A percentile compares a stretch with the other conserved stretches of the same genome.
These are phyloP conservation scores for Thripadectes ignobilis DNA, from an alignment of 2,797 vertebrate genomes.

Conservation along the genomic window DNA sequence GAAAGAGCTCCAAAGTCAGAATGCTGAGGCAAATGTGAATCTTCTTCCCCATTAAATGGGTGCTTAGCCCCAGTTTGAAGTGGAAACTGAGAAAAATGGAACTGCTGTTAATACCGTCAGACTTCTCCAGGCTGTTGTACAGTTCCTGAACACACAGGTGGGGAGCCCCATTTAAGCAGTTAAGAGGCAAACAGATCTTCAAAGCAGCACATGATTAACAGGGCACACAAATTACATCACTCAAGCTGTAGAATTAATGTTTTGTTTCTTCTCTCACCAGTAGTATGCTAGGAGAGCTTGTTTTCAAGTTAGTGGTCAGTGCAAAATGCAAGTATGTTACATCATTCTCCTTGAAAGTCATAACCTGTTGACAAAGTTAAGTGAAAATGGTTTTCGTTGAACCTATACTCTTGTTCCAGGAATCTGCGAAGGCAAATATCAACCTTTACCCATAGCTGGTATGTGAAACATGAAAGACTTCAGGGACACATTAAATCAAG, in stretches of 20 bases:
- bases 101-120: not conserved
- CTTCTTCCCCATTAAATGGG: not conserved
- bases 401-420: not conserved
- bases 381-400: not conserved
- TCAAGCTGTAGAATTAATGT: not conserved
- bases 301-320: constrained; percentile 11
- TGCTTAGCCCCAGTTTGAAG: not conserved
- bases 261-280: not conserved
- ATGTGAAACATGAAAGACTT: not conserved
- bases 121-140: not conserved
- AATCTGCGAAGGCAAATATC: not conserved
- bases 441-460: not conserved
- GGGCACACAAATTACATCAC: not conserved
- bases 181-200: not conserved
- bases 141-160: not conserved
- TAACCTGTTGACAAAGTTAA: not conserved
- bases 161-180: not conserved
- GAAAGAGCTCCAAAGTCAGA: not conserved
- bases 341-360: not conserved
- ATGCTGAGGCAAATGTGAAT: not conserved
- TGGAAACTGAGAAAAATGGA: not conserved
- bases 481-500: not conserved
- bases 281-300: not conserved
- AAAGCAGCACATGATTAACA: not conserved
- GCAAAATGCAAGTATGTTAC: not conserved